These are phyloP conservation scores for Halcyon leucocephala DNA, from an alignment of 2,797 vertebrate genomes.

Conservation along the genomic window DNA sequence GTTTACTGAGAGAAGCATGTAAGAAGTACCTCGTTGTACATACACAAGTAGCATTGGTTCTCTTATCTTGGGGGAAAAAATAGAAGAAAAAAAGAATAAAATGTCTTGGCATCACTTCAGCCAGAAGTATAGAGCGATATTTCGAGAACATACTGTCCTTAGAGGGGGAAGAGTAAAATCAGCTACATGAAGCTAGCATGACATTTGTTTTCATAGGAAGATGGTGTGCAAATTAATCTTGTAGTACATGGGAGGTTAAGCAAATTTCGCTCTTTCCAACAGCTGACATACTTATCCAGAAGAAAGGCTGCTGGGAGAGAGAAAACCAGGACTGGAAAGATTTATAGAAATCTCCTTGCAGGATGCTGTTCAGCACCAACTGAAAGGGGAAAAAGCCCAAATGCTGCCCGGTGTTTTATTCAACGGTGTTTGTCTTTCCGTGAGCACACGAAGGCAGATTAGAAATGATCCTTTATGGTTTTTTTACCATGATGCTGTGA, in stretches of 20 bases:
- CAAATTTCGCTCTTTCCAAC: constrained; percentile 2
- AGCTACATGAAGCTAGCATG: constrained; percentile 26
- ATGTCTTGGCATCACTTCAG: neutral
- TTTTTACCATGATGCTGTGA: constrained; percentile 4
- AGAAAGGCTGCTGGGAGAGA: neutral
- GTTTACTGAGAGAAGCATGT: neutral
- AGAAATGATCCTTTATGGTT: constrained; percentile 6
- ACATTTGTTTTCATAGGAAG: constrained; percentile 48
- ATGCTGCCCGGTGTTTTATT: neutral
- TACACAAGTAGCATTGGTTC: neutral
- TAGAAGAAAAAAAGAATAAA: constrained; percentile 2
- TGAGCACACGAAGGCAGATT: neutral
- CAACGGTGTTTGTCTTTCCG: neutral
- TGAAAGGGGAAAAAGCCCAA: neutral
- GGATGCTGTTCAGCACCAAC: neutral
- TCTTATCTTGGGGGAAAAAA: neutral
- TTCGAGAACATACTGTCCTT: constrained; percentile 47
- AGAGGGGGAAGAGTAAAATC: constrained; percentile 20
- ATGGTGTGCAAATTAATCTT: constrained; percentile 9
- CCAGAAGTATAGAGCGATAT: neutral
- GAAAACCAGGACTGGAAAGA: neutral
- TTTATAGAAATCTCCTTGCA: constrained; percentile 30
- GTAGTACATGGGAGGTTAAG: neutral
- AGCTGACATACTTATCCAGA: neutral
- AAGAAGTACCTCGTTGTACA: neutral